Evolutionary conservation across 37 sponge, comb jelly and placozoan species (phyloP), one percentile per base, ranked within the genome.

Genomic region (Hormiphora californensis): DNA sequence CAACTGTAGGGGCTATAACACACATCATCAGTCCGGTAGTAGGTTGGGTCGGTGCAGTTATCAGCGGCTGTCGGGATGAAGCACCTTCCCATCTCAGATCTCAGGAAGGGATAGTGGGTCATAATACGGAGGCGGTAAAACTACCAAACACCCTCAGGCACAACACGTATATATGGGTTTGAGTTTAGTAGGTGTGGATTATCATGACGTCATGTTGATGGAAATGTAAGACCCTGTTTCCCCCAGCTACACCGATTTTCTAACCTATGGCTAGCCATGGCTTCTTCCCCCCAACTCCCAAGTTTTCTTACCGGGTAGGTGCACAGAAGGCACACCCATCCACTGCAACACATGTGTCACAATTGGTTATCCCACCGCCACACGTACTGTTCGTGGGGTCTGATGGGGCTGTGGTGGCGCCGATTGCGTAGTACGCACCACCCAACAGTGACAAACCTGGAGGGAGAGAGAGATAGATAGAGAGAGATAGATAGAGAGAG

Each of bases 321-420:
- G 51, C 78, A 88, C 96, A 95, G 68, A 92, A 95, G 0, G 92
- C 94, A 88, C 96, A 95, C 9, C 86, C 43, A 0, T 89, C 63
- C 54, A 91, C 68, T 9, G 87, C 88, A 8, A 95, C 92, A 91
- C 96, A 95, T 0, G 63, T 32, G n/a, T 88, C 87, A 54, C 94
- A 94, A 27, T 33, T 63, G 3, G 23, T 40, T 36, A 63, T 22
- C 54, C 85, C 89, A 35, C 43, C 49, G 15, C 54, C 44, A 17
- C 68, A 36, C 21, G 33, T 49, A 2, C 51, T 28, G n/a, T 53
- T 39, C 17, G 65, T 59, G 0, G 57, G 63, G 53, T 17, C 34
- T 21, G 85, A 61, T 2, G 62, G 85, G 23, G 44, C 41, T 0
- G 91, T 81, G 2, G 59, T 1, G 0, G 53, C 86, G 33, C 89